Base-by-base conservation (phyloP, 1,140 invertebrate genomes). In the Oryzaephilus surinamensis region DNA sequence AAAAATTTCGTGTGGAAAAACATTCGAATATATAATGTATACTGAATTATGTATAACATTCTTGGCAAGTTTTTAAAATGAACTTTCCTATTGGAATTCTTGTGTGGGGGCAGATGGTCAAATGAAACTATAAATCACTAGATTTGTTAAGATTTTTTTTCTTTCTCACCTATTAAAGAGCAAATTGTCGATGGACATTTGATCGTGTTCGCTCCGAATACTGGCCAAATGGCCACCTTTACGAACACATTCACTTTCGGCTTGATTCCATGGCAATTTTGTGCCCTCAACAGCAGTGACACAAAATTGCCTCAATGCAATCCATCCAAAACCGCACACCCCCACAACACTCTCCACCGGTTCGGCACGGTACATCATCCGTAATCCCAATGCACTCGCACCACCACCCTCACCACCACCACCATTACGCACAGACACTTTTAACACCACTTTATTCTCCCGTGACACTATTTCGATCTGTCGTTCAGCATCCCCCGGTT, bases 141-240 rank as follows among this genome's bases (percentile, higher is more conserved):
- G 2, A 36, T 26, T n/a, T n/a, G n/a, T n/a, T n/a, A n/a, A n/a
- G 6, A 41, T 17, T 32, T 21, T 35, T 35, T 20, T 14, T n/a
- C 32, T 34, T 19, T 58, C 66, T 62, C 49, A 79, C 76, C 73
- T 74, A 51, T 74, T 68, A 20, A 72, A 56, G 13, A 80, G 55
- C 17, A 79, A 50, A 46, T 69, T 66, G 53, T 80, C 72, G 32
- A 78, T 58, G 8, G 72, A 57, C 23, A 64, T 61, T 49, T 82
- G 77, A 13, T 73, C 70, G 8, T 68, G 57, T 19, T 76, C 70
- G 51, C 69, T 76, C 6, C 69, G 60, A 2, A 84, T 62, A 41
- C 73, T 76, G 0, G 69, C 73, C 6, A 84, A 64, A 60, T 81
- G 76, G 11, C 79, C 80, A 2, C 73, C 75, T 34, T 65, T 60